Evolutionary conservation across 2,113 vertebrate genomes (phyloP), one percentile per base, ranked within the genome.

Genomic region (Orycteropus afer): DNA sequence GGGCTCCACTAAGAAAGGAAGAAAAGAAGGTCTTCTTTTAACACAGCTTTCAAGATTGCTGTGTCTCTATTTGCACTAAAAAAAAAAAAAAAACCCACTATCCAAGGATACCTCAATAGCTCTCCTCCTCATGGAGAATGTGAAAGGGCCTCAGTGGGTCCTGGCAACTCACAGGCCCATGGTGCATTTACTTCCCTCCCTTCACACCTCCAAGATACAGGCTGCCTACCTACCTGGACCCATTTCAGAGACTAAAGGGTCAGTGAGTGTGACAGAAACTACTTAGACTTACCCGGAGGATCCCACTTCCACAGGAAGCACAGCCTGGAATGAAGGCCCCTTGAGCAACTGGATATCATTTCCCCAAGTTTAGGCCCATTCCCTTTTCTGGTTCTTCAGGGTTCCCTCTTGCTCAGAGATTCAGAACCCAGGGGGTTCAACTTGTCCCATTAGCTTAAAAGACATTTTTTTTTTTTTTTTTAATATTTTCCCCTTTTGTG

Each of bases 221-320:
- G 53, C 27, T 27, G 53, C 55, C 34, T 88, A 40, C 40, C 57
- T 11, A 3, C 29, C 17, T 47, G 32, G 22, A 11, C 63, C 57
- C 40, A 40, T 55, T 47, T 91, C 7, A 18, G 63, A 61, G 71
- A 53, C 47, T 12, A 3, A 25, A 7, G 42, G 40, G 5, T 51
- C n/a, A 42, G 67, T 42, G 14, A 6, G n/a, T 85, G 42, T 14
- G 65, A 49, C 42, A 47, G 17, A 37, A 86, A 80, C 7, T 57
- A 63, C 29, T 25, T 51, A 37, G 17, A 65, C 40, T 45, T 29
- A 17, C 74, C 17, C 22, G 25, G 40, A 91, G 67, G 78, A 55
- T 25, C 15, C 34, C 2, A 1, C 32, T 10, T 8, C 20, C 34
- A 23, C 0, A 0, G n/a, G 14, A 3, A 49, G 11, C 37, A 17